These are phyloP conservation scores for Osmerus eperlanus DNA, from an alignment of 2,113 vertebrate genomes.

Conservation along the genomic window DNA sequence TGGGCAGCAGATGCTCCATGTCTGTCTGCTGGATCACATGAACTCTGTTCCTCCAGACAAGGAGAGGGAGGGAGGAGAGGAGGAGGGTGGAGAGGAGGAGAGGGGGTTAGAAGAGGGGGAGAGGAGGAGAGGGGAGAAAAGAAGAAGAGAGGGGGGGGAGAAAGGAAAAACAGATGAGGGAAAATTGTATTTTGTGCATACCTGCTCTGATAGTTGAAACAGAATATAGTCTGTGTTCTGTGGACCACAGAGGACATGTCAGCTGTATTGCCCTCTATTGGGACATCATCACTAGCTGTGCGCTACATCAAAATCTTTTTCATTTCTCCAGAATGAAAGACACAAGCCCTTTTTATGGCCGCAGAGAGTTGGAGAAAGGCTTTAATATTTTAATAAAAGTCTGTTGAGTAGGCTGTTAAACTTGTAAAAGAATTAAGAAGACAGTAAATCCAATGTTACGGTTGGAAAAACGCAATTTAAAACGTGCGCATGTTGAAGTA, in stretches of 20 bases:
- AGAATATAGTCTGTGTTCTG: slow-evolving; percentile 66
- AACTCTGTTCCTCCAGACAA: slow-evolving; percentile 67
- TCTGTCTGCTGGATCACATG: slow-evolving; percentile 61
- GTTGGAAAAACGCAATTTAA: slow-evolving; percentile 16
- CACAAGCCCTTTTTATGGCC: slow-evolving; percentile 41
- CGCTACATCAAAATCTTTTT: slow-evolving; percentile 54
- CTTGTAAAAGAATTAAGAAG: slow-evolving; percentile 29
- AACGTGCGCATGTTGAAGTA: slow-evolving; percentile 17
- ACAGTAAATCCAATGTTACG: slow-evolving; percentile 20
- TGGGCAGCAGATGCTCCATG: slow-evolving; percentile 81
- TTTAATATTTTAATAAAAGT: slow-evolving; percentile 13
- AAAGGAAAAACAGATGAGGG: slow-evolving; percentile 3
- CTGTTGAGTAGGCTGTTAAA: slow-evolving; percentile 12
- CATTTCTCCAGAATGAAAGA: slow-evolving; percentile 32
- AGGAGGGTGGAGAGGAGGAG: too few relatives aligned
- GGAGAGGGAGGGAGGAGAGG: slow-evolving; percentile 30
- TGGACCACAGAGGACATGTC: slow-evolving; percentile 65
- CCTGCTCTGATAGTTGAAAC: slow-evolving; percentile 66
- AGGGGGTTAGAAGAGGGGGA: too few relatives aligned
- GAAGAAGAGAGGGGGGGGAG: too few relatives aligned
- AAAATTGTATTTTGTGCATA: slow-evolving; percentile 59
- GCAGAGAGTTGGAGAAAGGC: slow-evolving; percentile 17
- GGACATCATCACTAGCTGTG: slow-evolving; percentile 52
- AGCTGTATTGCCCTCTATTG: slow-evolving; percentile 53
- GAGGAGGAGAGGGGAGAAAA: too few relatives aligned